Percentiles rank a stretch among this genome's conserved stretches.
Conservation (phyloP, 2,888 invertebrate species). For the Diarsia mendica region DNA sequence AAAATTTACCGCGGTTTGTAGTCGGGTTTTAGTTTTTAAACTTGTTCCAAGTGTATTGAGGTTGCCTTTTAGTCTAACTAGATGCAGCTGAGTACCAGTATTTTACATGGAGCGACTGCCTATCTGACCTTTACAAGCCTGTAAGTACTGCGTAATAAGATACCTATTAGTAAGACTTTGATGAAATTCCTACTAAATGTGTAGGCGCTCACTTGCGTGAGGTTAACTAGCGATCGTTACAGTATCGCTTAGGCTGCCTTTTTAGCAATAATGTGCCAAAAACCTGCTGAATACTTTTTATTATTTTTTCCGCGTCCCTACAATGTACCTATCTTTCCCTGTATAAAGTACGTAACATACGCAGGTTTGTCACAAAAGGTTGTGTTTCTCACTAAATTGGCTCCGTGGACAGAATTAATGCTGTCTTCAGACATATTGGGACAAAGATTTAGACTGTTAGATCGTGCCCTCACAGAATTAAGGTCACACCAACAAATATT, state of each 20-base stretch:
- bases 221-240: background rate
- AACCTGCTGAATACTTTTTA: background rate
- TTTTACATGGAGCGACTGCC: no score
- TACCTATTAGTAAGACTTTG: no score
- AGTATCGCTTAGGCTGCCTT: background rate
- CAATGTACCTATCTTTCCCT: constrained; percentile 9
- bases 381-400: constrained; percentile 48
- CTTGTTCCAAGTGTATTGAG: no score
- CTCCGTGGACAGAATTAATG: constrained; percentile 55
- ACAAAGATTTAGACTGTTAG: background rate
- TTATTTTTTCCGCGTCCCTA: background rate
- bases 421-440: constrained; percentile 4
- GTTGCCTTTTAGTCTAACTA: no score
- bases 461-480: background rate
- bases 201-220: background rate
- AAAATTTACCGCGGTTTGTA: no score
- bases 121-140: background rate
- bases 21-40: no score
- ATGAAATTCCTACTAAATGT: no score
- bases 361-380: constrained; percentile 21
- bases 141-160: no score
- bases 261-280: background rate
- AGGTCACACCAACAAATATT: no score
- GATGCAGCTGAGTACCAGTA: no score
- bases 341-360: constrained; percentile 15